Evolutionary conservation across 2,113 vertebrate genomes (phyloP).

Genomic region (Tetraodon nigroviridis): DNA sequence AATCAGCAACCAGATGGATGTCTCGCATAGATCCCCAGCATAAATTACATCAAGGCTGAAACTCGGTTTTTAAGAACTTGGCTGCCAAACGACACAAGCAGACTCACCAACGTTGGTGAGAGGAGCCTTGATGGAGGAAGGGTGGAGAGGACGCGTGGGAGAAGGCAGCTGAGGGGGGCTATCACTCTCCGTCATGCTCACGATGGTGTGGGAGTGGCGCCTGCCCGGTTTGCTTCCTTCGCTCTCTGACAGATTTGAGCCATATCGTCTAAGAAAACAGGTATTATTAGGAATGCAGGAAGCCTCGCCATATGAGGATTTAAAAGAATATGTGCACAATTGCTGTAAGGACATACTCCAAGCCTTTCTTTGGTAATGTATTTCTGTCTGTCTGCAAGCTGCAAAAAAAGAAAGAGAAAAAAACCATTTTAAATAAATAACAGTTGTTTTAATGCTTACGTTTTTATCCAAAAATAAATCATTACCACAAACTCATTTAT

Average conservation of each 20-base stretch:
- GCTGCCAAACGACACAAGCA: slow-evolving; percentile 3
- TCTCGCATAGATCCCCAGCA: slow-evolving; percentile 2
- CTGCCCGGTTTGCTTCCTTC: slow-evolving; percentile 78
- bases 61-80: slow-evolving; percentile 28
- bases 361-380: slow-evolving; percentile 91
- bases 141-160: slow-evolving; percentile 75
- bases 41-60: slow-evolving; percentile 20
- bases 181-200: slow-evolving; percentile 78
- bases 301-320: background rate
- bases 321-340: background rate
- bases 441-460: too few species aligned
- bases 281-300: background rate
- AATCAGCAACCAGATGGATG: slow-evolving; percentile 4
- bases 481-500: too few species aligned
- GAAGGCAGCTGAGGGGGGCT: slow-evolving; percentile 87
- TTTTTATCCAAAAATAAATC: too few species aligned
- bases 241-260: slow-evolving; percentile 81
- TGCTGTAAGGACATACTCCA: slow-evolving; percentile 77
- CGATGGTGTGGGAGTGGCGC: slow-evolving; percentile 81
- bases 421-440: slow-evolving; percentile 20
- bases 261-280: slow-evolving; percentile 71
- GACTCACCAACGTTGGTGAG: slow-evolving; percentile 89
- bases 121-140: slow-evolving; percentile 79
- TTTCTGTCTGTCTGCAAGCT: slow-evolving; percentile 88
- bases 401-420: slow-evolving; percentile 35